These are phyloP conservation scores for Pimpla rufipes DNA, from an alignment of 2,888 invertebrate species.

Conservation along the genomic window DNA sequence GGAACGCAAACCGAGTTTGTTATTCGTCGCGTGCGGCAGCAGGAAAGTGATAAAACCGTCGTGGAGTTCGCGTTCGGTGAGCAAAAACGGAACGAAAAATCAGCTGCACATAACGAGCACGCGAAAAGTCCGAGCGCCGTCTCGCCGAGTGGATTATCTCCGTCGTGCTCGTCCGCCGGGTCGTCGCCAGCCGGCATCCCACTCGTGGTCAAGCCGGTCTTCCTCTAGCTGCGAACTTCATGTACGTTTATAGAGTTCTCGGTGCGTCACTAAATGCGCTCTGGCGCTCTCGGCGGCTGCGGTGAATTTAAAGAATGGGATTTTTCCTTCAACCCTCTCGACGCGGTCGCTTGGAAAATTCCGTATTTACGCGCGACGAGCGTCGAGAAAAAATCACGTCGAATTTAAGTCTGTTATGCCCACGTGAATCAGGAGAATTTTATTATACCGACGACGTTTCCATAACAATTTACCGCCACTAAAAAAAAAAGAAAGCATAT, in stretches of 20 bases:
- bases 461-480: too few relatives aligned
- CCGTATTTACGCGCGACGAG: not conserved
- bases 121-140: not conserved
- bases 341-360: not conserved
- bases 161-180: not conserved
- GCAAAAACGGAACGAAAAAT: not conserved
- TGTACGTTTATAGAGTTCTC: not conserved
- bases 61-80: not conserved
- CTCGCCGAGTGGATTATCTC: not conserved
- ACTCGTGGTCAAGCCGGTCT: conserved; percentile 19
- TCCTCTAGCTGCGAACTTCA: not conserved
- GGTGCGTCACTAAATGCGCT: not conserved
- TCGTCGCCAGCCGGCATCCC: not conserved
- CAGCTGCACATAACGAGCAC: not conserved
- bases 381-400: too few relatives aligned
- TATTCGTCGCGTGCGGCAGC: not conserved
- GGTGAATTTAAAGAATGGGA: not conserved
- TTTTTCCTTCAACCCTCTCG: not conserved
- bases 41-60: conserved; percentile 14
- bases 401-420: too few relatives aligned
- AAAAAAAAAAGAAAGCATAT: too few relatives aligned
- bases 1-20: not conserved
- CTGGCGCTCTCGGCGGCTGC: not conserved
- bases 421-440: too few relatives aligned
- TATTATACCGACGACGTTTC: too few relatives aligned